Percentiles rank a stretch among this genome's conserved stretches.
Conservation (phyloP, 2,888 invertebrate genomes). For the Podabrus alpinus region DNA sequence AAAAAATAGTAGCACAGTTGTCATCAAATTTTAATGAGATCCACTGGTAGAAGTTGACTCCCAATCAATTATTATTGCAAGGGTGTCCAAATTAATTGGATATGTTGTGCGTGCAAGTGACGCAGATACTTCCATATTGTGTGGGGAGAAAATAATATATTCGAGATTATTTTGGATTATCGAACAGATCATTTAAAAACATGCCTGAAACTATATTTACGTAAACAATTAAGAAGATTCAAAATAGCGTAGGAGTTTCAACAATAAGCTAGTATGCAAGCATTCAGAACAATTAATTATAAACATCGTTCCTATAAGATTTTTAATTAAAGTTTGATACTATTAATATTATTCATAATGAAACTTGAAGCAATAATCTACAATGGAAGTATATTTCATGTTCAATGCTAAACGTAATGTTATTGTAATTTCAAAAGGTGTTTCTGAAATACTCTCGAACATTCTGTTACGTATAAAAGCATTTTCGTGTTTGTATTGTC, state of each 20-base stretch:
- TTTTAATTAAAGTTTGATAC: background rate
- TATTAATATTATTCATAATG: background rate
- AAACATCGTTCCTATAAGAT: background rate
- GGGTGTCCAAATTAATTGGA: background rate
- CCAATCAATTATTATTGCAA: background rate
- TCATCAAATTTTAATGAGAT: background rate
- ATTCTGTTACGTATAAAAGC: conserved; percentile 22
- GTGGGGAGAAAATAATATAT: background rate
- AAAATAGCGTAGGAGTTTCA: background rate
- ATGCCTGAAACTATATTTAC: background rate
- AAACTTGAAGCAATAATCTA: background rate
- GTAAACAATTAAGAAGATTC: background rate
- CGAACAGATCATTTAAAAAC: background rate
- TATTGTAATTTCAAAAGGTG: conserved; percentile 12
- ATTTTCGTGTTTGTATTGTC: conserved; percentile 21
- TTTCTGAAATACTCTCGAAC: conserved; percentile 12
- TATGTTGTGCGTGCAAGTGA: background rate
- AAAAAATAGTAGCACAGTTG: too few relatives aligned
- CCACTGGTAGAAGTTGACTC: background rate
- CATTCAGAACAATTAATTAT: background rate
- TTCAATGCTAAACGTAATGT: conserved; percentile 5
- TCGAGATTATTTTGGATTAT: background rate
- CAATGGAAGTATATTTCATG: background rate
- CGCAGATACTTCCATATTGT: background rate
- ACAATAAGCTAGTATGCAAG: background rate